Conservation (phyloP, 2,888 invertebrate species). For the Drosophila stalkeri region DNA sequence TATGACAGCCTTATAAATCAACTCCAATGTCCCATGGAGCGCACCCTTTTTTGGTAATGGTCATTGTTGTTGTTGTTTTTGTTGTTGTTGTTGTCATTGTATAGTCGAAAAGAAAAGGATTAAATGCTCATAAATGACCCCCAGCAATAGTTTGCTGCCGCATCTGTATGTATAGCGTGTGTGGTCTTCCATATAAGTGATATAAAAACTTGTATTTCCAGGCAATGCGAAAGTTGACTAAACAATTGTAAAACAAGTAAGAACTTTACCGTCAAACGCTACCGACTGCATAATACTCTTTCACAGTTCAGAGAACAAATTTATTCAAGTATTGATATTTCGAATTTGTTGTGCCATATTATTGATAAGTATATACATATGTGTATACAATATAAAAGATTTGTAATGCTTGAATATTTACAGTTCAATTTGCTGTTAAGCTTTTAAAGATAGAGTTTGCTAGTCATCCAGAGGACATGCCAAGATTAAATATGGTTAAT, state of each 20-base stretch:
- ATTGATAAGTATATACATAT: not conserved
- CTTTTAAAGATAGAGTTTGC: too few species aligned
- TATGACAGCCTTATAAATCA: conserved; percentile 65
- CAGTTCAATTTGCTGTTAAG: too few species aligned
- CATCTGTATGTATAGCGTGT: conserved; percentile 30
- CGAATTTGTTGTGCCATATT: not conserved
- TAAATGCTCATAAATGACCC: conserved; percentile 71
- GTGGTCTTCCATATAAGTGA: conserved; percentile 34
- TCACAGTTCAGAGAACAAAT: not conserved
- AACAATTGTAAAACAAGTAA: conserved; percentile 10
- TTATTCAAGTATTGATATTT: not conserved
- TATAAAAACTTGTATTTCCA: conserved; percentile 28
- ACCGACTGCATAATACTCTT: not conserved
- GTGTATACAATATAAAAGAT: too few species aligned
- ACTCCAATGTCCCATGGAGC: conserved; percentile 60
- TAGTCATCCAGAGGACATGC: too few species aligned
- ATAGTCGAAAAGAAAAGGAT: conserved; percentile 62
- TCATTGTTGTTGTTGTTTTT: conserved; percentile 15
- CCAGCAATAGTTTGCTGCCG: conserved; percentile 30
- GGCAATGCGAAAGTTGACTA: conserved; percentile 47
- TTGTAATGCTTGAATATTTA: too few species aligned
- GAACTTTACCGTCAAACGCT: not conserved
- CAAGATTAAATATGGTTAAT: too few species aligned
- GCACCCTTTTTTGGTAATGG: conserved; percentile 62
- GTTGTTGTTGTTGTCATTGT: conserved; percentile 8